Evolutionary conservation across 1,140 invertebrate species (phyloP).

Genomic region (Apis laboriosa): DNA sequence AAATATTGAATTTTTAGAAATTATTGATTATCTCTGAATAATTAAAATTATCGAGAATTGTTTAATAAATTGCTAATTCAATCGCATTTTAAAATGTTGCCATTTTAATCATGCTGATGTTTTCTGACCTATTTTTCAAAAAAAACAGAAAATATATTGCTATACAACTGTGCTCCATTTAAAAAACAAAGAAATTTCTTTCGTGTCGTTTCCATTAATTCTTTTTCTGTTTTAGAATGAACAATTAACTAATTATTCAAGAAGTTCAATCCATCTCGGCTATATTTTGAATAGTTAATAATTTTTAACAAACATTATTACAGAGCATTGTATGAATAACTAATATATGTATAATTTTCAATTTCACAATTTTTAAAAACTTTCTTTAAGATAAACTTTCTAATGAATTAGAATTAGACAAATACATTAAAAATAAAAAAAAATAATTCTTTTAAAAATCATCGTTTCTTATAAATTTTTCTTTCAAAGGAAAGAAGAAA

Average conservation of each 20-base stretch:
- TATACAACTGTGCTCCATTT: background rate
- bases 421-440: no score
- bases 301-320: background rate
- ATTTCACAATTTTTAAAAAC: no score
- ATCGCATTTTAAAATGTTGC: background rate
- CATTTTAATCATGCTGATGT: background rate
- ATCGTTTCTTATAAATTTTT: no score
- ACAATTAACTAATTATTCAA: background rate
- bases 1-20: no score
- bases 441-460: no score
- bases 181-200: background rate
- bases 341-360: background rate
- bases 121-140: background rate
- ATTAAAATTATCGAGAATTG: background rate
- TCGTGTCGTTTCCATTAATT: background rate
- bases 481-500: no score
- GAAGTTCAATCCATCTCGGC: no score
- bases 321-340: background rate
- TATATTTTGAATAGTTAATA: background rate
- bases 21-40: no score
- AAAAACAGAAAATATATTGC: background rate
- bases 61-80: background rate
- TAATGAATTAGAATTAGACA: no score
- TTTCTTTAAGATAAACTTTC: no score
- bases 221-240: background rate